These are phyloP conservation scores for Poliocrania exsul DNA, from an alignment of 2,797 vertebrate species.

Conservation along the genomic window DNA sequence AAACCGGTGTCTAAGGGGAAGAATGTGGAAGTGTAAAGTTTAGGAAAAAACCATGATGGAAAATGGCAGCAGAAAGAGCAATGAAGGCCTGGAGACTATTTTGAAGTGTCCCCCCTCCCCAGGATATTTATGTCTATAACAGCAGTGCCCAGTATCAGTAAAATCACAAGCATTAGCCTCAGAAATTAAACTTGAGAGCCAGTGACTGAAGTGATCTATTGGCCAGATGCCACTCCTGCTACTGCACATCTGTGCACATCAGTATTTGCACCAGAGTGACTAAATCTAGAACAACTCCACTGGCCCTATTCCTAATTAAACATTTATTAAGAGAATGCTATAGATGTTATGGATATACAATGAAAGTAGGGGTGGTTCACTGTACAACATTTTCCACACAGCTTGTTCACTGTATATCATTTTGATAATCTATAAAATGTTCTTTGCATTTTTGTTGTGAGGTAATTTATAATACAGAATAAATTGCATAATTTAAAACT, in stretches of 20 bases:
- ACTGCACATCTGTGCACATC: neutral
- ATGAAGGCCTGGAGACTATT: neutral
- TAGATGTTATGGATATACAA: neutral
- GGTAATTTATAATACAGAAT: neutral
- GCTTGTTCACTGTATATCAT: neutral
- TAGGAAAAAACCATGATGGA: neutral
- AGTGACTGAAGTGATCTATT: neutral
- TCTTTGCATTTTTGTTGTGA: neutral
- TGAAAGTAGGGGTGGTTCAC: neutral
- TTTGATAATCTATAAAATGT: neutral
- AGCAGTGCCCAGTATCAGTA: neutral
- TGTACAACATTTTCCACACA: neutral
- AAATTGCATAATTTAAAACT: neutral
- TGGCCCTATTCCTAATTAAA: neutral
- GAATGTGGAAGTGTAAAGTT: neutral
- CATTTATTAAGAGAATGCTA: neutral
- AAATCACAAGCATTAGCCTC: neutral
- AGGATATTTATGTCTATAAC: neutral
- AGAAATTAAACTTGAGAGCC: neutral
- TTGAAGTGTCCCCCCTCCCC: neutral
- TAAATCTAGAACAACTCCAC: neutral
- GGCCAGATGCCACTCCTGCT: neutral
- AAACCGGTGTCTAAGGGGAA: neutral
- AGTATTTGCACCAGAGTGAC: neutral
- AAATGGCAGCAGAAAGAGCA: neutral